Evolutionary conservation across 2,888 invertebrate species (phyloP).

Genomic region (Melanargia galathea): DNA sequence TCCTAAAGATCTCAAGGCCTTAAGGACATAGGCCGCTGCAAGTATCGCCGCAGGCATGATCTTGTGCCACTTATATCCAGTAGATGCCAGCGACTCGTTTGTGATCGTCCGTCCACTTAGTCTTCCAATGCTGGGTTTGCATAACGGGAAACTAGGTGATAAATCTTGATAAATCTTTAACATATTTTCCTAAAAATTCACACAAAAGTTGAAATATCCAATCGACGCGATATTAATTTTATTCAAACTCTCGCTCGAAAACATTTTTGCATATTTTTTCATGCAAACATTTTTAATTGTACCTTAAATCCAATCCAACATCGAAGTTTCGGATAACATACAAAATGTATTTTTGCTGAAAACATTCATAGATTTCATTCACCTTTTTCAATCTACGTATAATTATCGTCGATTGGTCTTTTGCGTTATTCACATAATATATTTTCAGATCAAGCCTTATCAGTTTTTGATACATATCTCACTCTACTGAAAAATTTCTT

Average conservation of each 20-base stretch:
- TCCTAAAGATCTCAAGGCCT: background rate
- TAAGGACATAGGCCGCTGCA: background rate
- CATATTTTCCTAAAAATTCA: background rate
- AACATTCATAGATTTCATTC: background rate
- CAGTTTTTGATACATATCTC: too few relatives aligned
- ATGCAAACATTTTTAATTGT: conserved; percentile 38
- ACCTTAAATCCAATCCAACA: conserved; percentile 24
- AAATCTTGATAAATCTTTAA: too few relatives aligned
- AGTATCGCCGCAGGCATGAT: too few relatives aligned
- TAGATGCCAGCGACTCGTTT: too few relatives aligned
- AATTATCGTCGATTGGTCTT: background rate
- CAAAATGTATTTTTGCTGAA: background rate
- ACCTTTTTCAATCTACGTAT: background rate
- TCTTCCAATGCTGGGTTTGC: too few relatives aligned
- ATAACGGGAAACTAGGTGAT: too few relatives aligned
- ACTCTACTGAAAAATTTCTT: too few relatives aligned
- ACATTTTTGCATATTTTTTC: conserved; percentile 30
- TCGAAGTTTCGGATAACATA: background rate
- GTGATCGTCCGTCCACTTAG: too few relatives aligned
- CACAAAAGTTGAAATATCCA: conserved; percentile 3
- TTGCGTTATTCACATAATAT: too few relatives aligned
- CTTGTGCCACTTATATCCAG: too few relatives aligned
- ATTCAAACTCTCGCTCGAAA: conserved; percentile 22
- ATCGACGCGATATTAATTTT: conserved; percentile 27
- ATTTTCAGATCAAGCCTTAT: too few relatives aligned